Evolutionary conservation across 2,888 invertebrate species (phyloP).

Genomic region (Cosmia trapezina): DNA sequence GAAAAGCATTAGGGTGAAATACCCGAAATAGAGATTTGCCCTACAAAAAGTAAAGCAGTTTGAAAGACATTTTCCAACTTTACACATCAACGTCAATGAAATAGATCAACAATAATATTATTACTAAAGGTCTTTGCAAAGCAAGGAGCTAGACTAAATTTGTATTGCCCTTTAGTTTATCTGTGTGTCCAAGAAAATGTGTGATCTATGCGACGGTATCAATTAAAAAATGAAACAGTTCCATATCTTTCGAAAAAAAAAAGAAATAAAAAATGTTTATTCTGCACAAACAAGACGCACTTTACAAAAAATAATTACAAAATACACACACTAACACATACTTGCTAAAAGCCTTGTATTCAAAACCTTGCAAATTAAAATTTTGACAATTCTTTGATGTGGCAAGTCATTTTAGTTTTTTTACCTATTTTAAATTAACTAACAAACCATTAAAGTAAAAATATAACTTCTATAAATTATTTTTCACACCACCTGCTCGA

Average conservation of each 20-base stretch:
- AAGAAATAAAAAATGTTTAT: too few species aligned
- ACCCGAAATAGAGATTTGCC: background rate
- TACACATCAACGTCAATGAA: background rate
- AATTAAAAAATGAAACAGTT: background rate
- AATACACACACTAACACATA: too few species aligned
- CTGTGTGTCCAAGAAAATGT: background rate
- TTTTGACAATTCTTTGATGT: too few species aligned
- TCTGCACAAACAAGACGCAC: too few species aligned
- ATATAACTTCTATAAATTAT: too few species aligned
- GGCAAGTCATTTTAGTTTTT: too few species aligned
- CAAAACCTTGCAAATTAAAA: too few species aligned
- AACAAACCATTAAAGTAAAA: too few species aligned
- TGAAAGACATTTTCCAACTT: background rate
- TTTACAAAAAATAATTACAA: too few species aligned
- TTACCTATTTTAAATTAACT: too few species aligned
- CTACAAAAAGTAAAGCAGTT: background rate
- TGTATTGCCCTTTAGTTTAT: background rate
- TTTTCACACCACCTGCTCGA: too few species aligned
- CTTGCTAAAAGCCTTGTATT: too few species aligned
- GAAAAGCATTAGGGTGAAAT: background rate
- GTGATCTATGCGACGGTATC: background rate
- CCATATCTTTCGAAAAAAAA: background rate
- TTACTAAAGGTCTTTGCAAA: background rate
- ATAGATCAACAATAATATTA: constrained; percentile 1
- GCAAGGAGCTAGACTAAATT: background rate